A percentile compares a stretch with the other conserved stretches of the same genome.
Conservation (phyloP, 2,797 vertebrate species). For the Tamandua tetradactyla region DNA sequence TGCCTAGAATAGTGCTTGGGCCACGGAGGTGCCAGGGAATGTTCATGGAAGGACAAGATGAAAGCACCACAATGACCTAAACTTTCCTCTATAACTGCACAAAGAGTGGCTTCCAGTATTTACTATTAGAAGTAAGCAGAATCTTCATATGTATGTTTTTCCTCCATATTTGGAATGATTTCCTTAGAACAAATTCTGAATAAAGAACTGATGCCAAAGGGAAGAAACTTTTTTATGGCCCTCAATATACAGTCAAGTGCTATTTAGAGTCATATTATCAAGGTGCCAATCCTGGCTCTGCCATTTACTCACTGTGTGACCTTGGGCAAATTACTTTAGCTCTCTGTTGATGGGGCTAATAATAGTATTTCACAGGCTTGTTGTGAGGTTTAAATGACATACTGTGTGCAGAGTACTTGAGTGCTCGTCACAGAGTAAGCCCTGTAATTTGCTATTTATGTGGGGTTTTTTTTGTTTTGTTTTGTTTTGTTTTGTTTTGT, state of each 20-base stretch:
- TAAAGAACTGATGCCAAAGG: neutral
- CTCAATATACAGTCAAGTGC: neutral
- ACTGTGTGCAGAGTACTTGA: neutral
- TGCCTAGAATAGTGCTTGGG: too few species aligned
- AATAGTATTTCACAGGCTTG: neutral
- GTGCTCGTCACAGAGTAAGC: too few species aligned
- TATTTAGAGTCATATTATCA: neutral
- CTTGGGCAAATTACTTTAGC: neutral
- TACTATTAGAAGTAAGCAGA: neutral
- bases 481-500: too few species aligned
- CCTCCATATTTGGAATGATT: neutral
- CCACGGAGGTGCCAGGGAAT: neutral
- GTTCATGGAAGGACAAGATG: neutral
- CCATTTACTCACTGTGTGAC: too few species aligned
- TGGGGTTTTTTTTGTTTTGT: too few species aligned
- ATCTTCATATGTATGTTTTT: accelerated
- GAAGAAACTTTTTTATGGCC: neutral
- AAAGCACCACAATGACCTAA: accelerated
- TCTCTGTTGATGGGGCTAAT: neutral
- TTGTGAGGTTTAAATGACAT: neutral
- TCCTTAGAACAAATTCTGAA: neutral
- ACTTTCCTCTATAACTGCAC: neutral
- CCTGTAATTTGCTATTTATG: too few species aligned
- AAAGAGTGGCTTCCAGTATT: neutral
- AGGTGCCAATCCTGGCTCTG: neutral